Evolutionary conservation across 2,888 invertebrate genomes (phyloP), one percentile per base, ranked within the genome.

Genomic region (Quadroppia sp.): DNA sequence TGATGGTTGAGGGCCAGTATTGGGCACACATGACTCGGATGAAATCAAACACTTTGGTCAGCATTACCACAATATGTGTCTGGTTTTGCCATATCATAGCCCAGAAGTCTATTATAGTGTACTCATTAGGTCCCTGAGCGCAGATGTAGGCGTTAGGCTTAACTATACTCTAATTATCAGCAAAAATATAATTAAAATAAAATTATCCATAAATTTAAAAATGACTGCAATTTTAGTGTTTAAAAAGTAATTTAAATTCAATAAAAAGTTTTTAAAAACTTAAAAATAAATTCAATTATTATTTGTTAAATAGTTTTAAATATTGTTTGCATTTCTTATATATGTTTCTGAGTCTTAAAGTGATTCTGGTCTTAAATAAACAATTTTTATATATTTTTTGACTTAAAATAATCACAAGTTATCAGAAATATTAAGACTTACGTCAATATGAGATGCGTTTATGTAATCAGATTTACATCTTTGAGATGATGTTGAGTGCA

Each of bases 11-110:
- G 20, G 97, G 96, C 97, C 97, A 98, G 84, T 98, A 98, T 81
- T 97, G 97, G 77, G 95, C 92, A 84, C 97, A 98, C 94, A 98
- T 97, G 78, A 98, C 96, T 93, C 94, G 81, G 81, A 98, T 97
- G 81, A 98, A 97, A 85, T 98, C 98, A 84, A 98, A 98, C 25
- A 97, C 94, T 85, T 97, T 97, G 71, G 98, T 98, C 73, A 98
- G 88, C 98, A 99, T 98, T 78, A 98, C 95, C 78, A 98, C 96
- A 81, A 94, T 93, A 78, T 90, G 88, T 82, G 95, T 94, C 83
- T 95, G 94, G n/a, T 36, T 69, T 20, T 70, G 70, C 97, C 97
- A 98, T n/a, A 98, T 90, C 93, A 98, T 92, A 76, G 94, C 86
- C 98, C 98, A 98, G 85, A 98, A 97, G 81, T 94, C 92, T 61